Evolutionary conservation across 2,888 invertebrate species (phyloP), one percentile per base, ranked within the genome.

Genomic region (Elmis aenea): DNA sequence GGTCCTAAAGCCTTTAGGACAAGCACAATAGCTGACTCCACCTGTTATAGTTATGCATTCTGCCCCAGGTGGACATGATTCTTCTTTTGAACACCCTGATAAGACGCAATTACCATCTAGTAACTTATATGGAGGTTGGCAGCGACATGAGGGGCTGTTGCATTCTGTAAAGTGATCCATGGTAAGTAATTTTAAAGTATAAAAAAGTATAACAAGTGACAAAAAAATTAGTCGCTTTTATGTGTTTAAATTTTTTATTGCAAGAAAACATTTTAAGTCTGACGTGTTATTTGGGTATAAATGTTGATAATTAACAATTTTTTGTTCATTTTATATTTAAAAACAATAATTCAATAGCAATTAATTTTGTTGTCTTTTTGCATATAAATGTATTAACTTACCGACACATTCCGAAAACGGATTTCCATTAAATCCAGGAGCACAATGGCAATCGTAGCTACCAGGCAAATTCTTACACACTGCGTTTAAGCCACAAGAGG

Each of bases 401-500:
- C 74, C 71, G 70, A 88, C 86, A 61, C 93, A 93, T 49, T 83
- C 74, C 9, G 83, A 77, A 60, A 90, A 93, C 1, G 93, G 91
- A 68, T 93, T 92, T 25, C 92, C 92, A 58, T 85, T 87, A 61
- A 85, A 91, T 16, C 89, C 90, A 14, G 81, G 73, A 0, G 91
- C 86, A 57, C 93, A 94, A 57, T 87, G 86, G 54, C 93, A 94
- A 67, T 91, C 91, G 60, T 92, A 94, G 59, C 90, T 90, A 26
- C 93, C 93, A 0, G 92, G 92, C 30, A 92, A 70, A 68, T 94
- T 94, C 63, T 89, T 91, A 59, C 93, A 94, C 37, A 91, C 78
- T 0, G 92, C 90, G 65, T 91, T 90, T 13, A 87, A 68, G 1
- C 92, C 93, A 66, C 93, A 93, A 10, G 87, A 83, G 2, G 84